Percentiles rank a stretch among this genome's conserved stretches.
phyloP scores from a whole-genome alignment of 2,113 vertebrate genomes.

The Geococcyx californianus region DNA sequence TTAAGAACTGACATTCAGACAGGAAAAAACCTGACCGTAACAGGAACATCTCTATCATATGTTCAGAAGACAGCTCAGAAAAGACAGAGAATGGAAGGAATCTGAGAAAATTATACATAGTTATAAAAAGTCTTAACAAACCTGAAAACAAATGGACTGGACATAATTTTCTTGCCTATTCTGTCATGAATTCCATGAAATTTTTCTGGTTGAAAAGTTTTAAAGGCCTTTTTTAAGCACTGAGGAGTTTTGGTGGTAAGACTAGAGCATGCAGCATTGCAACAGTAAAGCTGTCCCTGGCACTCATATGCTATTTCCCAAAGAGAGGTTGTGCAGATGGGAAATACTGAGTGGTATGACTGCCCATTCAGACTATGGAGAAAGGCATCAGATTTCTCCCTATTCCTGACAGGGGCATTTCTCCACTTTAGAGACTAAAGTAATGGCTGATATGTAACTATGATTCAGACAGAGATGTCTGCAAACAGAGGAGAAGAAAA shows the following conservation, averaged over 20 bases:
- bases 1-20: neutral
- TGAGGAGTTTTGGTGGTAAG: neutral
- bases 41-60: neutral
- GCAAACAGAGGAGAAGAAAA: neutral
- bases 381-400: neutral
- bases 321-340: neutral
- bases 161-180: neutral
- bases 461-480: neutral
- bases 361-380: neutral
- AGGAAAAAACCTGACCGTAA: rapidly evolving
- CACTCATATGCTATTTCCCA: neutral
- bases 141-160: neutral
- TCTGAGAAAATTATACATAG: neutral
- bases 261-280: neutral
- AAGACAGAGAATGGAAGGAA: neutral
- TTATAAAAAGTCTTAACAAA: neutral
- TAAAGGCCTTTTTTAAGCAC: neutral
- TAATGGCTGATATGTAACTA: neutral
- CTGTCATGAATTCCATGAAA: neutral
- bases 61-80: neutral
- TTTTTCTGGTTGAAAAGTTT: neutral
- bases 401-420: neutral
- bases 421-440: neutral
- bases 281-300: neutral
- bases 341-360: neutral